These are phyloP conservation scores for Synaphobranchus kaupii DNA, from an alignment of 2,797 vertebrate species.

Conservation along the genomic window DNA sequence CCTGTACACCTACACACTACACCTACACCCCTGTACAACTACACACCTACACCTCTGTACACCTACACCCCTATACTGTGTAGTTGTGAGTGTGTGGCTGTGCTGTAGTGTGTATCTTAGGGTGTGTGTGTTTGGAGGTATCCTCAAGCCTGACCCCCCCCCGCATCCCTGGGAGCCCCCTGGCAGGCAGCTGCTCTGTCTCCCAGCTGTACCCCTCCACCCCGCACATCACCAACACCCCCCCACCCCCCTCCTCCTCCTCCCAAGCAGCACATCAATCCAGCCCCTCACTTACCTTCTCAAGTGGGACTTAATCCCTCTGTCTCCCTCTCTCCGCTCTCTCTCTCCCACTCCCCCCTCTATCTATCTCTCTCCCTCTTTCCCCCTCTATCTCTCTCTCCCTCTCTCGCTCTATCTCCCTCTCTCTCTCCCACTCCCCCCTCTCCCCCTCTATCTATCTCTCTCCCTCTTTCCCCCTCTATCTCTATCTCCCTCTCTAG, in stretches of 20 bases:
- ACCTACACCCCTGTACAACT: neutral
- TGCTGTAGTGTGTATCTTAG: neutral
- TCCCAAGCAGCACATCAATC: neutral
- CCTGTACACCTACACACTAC: neutral
- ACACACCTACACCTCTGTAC: neutral
- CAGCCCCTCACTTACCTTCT: neutral
- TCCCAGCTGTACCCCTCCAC: neutral
- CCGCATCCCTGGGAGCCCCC: neutral
- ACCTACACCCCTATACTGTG: neutral
- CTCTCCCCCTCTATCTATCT: neutral
- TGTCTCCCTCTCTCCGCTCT: neutral
- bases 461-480: neutral
- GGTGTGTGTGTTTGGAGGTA: neutral
- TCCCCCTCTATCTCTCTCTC: no score
- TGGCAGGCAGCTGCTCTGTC: conserved; percentile 12
- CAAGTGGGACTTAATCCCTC: neutral
- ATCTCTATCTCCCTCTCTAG: neutral
- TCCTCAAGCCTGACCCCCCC: neutral
- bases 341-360: neutral
- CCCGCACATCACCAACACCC: neutral
- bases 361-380: neutral
- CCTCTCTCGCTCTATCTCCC: no score
- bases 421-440: no score
- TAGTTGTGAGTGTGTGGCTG: neutral
- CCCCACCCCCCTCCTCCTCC: neutral